A percentile compares a stretch with the other conserved stretches of the same genome.
phyloP scores from a whole-genome alignment of 2,113 vertebrate genomes.

The Zosterops pallidus region DNA sequence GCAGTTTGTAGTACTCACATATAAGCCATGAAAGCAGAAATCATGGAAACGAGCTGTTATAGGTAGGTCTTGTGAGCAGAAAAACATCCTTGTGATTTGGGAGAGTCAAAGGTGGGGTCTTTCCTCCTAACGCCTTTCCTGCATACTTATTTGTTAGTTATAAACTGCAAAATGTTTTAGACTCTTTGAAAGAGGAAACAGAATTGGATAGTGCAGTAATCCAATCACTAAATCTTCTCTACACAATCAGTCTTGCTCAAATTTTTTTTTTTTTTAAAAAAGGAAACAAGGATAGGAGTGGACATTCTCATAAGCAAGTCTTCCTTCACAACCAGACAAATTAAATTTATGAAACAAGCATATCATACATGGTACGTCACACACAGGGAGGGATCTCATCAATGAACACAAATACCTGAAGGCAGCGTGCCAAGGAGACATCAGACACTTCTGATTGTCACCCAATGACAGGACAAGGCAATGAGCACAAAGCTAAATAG shows the following conservation, averaged over 20 bases:
- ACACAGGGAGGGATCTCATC: neutral
- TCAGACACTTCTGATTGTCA: neutral
- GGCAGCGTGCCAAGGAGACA: neutral
- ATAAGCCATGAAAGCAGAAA: neutral
- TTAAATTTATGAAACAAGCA: neutral
- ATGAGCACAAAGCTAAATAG: neutral
- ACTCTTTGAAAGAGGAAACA: neutral
- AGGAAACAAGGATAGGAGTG: neutral
- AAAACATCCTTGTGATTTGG: neutral
- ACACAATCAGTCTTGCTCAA: neutral
- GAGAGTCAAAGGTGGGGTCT: neutral
- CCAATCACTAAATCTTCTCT: neutral
- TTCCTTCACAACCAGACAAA: neutral
- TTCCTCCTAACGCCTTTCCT: neutral
- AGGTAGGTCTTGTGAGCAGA: neutral
- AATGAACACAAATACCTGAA: neutral
- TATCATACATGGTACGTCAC: rapidly evolving
- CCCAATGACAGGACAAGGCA: neutral
- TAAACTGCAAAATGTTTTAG: neutral
- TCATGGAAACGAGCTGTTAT: neutral
- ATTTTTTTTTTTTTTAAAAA: no score
- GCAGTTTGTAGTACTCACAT: neutral
- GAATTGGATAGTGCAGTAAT: no score
- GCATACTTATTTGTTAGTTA: neutral
- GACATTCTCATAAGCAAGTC: neutral